phyloP scores from a whole-genome alignment of 2,113 vertebrate genomes.

The Corythornis madagascariensis region DNA sequence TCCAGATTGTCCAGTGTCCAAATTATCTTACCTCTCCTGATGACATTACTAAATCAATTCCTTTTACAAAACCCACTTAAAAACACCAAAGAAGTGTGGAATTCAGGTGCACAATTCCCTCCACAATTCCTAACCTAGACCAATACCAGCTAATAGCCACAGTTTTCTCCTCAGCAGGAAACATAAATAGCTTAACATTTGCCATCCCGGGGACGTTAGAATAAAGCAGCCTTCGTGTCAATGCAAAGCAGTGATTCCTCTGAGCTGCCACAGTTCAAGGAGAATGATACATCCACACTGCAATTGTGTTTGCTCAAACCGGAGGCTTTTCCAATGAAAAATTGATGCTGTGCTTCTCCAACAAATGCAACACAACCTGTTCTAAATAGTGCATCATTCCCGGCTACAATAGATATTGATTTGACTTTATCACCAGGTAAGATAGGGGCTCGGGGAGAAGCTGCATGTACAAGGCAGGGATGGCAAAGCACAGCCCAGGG shows the following conservation, averaged over 20 bases:
- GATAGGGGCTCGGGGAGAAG: not conserved
- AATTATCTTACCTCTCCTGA: not conserved
- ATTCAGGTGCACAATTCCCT: not conserved
- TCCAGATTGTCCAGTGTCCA: not conserved
- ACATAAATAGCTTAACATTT: not conserved
- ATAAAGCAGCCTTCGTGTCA: not conserved
- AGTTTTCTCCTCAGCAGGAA: not conserved
- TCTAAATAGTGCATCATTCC: not conserved
- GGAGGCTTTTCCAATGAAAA: not conserved
- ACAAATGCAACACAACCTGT: not conserved
- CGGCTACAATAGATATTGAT: not conserved
- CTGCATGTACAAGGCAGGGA: not conserved
- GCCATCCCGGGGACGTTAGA: not conserved
- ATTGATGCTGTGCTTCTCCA: not conserved
- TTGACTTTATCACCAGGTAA: not conserved
- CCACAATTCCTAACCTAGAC: not conserved
- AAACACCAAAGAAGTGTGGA: not conserved
- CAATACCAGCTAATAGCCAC: not conserved
- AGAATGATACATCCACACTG: not conserved
- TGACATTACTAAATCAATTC: not conserved
- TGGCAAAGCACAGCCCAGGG: not conserved
- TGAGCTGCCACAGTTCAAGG: not conserved
- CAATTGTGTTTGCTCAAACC: not conserved
- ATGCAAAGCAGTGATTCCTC: not conserved
- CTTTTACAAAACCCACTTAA: not conserved